Evolutionary conservation across 1,140 invertebrate species (phyloP), one percentile per base, ranked within the genome.

Genomic region (Drosophila kohkoa): DNA sequence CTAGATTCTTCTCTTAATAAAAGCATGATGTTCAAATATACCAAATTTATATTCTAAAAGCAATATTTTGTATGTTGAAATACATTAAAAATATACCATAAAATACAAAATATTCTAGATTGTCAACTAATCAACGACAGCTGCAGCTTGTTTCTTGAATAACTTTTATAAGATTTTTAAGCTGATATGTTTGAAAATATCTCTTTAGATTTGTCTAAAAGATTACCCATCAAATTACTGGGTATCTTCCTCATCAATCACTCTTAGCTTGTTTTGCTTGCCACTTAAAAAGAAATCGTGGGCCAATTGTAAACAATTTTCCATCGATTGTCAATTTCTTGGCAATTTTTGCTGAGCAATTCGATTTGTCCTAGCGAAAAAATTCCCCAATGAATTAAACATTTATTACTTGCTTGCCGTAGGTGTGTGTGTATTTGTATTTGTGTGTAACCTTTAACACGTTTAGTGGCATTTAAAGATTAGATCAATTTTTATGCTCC

Each of bases 401-500:
- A 57, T 57, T 57, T 57, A 41, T 57, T 54, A 35, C 4, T 35
- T 16, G n/a, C 30, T 30, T 7, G 7, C 35, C 35, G 7, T 5
- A 10, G 4, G 6, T 30, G 30, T 3, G 5, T 35, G 25, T 35
- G 35, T 8, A 4, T 25, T 25, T 25, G 20, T 25, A 25, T 25
- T 25, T 25, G 7, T 35, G 13, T 55, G 30, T 5, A 41, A 41
- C 54, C 13, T 41, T 16, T 13, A 41, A 16, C 54, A 57, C 54
- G 38, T 41, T 57, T 57, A 41, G 35, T 7, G 15, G 3, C 54
- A 20, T 16, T 57, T 57, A 48, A 38, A 35, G 46, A 30, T 49
- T 38, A 46, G 46, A 48, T 62, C 59, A 49, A 48, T 13, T 41
- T 54, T 16, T 55, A 46, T 66, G 51, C 13, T 38, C 7, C 25